A percentile compares a stretch with the other conserved stretches of the same genome.
phyloP scores from a whole-genome alignment of 2,797 vertebrate species.

The Chaunax sp. region DNA sequence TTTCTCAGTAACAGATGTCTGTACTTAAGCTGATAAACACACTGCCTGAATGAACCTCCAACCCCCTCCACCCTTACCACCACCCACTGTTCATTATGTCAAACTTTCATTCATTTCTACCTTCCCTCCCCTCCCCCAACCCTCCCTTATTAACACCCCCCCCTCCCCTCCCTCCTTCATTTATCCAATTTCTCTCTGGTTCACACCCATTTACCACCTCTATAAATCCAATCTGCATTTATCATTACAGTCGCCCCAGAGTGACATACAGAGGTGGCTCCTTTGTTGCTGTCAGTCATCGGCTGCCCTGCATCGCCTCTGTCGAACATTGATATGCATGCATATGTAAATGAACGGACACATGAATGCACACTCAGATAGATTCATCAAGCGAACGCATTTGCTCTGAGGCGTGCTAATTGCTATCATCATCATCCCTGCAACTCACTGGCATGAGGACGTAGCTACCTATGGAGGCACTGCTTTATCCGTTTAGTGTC shows the following conservation, averaged over 20 bases:
- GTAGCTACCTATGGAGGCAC: conserved; percentile 31
- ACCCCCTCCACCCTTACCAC: conserved; percentile 54
- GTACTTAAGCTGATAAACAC: conserved; percentile 86
- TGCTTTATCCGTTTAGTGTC: conserved; percentile 40
- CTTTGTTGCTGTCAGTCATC: conserved; percentile 37
- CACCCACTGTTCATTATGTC: conserved; percentile 83
- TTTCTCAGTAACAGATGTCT: conserved; percentile 84
- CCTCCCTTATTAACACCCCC: conserved; percentile 35
- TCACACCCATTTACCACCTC: conserved; percentile 76
- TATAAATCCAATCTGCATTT: conserved; percentile 74
- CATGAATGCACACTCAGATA: conserved; percentile 63
- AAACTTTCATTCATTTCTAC: conserved; percentile 84
- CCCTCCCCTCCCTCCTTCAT: conserved; percentile 49
- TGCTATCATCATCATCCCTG: conserved; percentile 61
- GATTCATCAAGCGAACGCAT: conserved; percentile 68
- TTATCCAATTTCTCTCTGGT: conserved; percentile 80
- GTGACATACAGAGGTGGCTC: conserved; percentile 59
- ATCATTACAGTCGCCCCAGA: conserved; percentile 66
- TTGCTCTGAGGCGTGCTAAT: conserved; percentile 58
- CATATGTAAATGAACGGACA: conserved; percentile 70
- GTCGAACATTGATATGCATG: conserved; percentile 52
- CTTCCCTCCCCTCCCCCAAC: conserved; percentile 45
- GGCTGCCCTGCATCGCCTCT: conserved; percentile 27
- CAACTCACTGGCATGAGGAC: conserved; percentile 37
- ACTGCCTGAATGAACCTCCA: conserved; percentile 70